Percentiles rank a stretch among this genome's conserved stretches.
These are phyloP conservation scores for Pseudopipra pipra DNA, from an alignment of 2,113 vertebrate species.

Conservation along the genomic window DNA sequence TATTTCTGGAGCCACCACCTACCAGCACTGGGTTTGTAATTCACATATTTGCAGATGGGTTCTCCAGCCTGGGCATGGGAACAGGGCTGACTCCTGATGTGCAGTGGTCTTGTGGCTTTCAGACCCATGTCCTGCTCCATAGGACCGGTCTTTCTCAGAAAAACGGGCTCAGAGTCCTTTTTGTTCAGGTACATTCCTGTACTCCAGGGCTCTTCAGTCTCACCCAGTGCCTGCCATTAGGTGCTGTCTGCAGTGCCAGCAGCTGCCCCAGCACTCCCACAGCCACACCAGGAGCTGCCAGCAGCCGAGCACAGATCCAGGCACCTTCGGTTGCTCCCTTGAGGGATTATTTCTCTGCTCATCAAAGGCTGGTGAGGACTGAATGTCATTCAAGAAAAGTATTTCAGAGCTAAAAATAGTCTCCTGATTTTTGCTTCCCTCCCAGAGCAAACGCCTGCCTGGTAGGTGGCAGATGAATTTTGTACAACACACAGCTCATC, in stretches of 20 bases:
- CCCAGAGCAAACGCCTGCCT: not conserved
- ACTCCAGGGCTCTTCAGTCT: fast-evolving
- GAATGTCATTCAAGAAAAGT: not conserved
- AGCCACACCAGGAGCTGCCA: fast-evolving
- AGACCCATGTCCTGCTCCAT: fast-evolving
- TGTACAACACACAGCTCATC: not conserved
- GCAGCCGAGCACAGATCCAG: not conserved
- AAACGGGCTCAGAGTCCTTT: not conserved
- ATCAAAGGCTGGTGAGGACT: not conserved
- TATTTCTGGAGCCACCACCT: not conserved
- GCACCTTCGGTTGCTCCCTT: not conserved
- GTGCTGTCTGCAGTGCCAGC: not conserved
- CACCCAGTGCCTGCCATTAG: fast-evolving
- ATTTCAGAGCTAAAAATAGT: not conserved
- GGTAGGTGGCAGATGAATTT: not conserved
- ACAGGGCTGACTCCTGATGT: not conserved
- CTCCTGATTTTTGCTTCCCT: not conserved
- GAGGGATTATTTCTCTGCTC: not conserved
- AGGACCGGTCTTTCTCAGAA: not conserved
- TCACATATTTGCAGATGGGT: not conserved
- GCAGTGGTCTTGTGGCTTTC: not conserved
- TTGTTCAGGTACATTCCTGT: not conserved
- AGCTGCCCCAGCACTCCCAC: not conserved
- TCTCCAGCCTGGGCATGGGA: not conserved
- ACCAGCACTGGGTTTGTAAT: not conserved